Conservation (phyloP, 2,888 invertebrate genomes). For the Limnephilus rhombicus region DNA sequence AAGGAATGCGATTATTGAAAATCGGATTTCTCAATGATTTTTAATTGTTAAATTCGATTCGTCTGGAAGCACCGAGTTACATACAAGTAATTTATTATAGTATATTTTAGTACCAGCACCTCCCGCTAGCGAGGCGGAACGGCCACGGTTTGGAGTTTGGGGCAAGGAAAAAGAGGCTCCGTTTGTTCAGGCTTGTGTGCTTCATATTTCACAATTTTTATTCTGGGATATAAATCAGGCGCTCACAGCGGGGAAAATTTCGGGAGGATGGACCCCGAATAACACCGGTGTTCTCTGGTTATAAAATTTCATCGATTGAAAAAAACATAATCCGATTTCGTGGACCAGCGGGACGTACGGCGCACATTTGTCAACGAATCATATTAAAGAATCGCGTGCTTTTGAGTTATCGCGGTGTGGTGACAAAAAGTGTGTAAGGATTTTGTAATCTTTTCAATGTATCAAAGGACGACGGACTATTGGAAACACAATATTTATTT, state of each 20-base stretch:
- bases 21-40: neutral
- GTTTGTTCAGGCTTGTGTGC: slow-evolving; percentile 33
- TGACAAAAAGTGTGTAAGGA: neutral
- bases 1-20: neutral
- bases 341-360: slow-evolving; percentile 49
- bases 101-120: neutral
- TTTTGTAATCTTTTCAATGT: neutral
- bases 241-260: slow-evolving; percentile 45
- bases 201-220: slow-evolving; percentile 63
- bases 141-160: neutral
- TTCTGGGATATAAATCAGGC: slow-evolving; percentile 63
- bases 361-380: slow-evolving; percentile 50
- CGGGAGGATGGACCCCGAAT: slow-evolving; percentile 56
- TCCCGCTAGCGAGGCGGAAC: neutral
- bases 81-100: neutral
- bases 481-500: neutral
- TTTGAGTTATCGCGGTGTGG: slow-evolving; percentile 20
- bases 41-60: neutral
- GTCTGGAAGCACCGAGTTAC: neutral
- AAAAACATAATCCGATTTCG: slow-evolving; percentile 57
- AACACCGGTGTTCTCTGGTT: slow-evolving; percentile 55
- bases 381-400: slow-evolving; percentile 38
- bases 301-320: slow-evolving; percentile 57
- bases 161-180: slow-evolving; percentile 4
- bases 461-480: neutral